Evolutionary conservation across 1,140 invertebrate species (phyloP).

Genomic region (Atta cephalotes): DNA sequence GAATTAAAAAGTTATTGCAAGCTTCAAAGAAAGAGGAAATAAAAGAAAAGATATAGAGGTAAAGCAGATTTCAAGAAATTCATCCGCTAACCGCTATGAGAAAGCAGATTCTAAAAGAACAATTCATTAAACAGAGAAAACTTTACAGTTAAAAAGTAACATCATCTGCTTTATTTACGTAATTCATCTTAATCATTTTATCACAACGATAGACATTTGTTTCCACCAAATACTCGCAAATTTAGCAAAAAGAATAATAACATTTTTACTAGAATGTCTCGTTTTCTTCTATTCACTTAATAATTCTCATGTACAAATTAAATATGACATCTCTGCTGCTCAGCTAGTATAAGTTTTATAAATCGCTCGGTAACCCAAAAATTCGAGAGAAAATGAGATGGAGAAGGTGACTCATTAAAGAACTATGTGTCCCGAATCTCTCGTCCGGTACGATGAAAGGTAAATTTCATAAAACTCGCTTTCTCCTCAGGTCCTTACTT

Average conservation of each 20-base stretch:
- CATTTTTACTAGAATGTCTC: neutral
- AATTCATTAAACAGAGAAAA: slow-evolving; percentile 23
- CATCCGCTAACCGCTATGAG: neutral
- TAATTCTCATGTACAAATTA: slow-evolving; percentile 35
- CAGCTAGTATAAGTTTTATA: slow-evolving; percentile 16
- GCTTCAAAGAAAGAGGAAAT: slow-evolving; percentile 51
- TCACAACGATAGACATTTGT: slow-evolving; percentile 33
- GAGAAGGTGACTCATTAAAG: slow-evolving; percentile 30
- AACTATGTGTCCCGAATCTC: slow-evolving; percentile 51
- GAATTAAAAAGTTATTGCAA: slow-evolving; percentile 75
- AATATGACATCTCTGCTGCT: neutral
- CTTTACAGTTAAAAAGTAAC: slow-evolving; percentile 8
- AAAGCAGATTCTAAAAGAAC: neutral
- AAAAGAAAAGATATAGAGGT: slow-evolving; percentile 46
- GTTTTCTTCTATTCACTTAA: neutral
- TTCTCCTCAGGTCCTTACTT: slow-evolving; percentile 44
- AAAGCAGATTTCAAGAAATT: slow-evolving; percentile 7
- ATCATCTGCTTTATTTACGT: slow-evolving; percentile 7
- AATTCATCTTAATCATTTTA: slow-evolving; percentile 73
- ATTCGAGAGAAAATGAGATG: slow-evolving; percentile 16
- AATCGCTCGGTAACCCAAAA: slow-evolving; percentile 3
- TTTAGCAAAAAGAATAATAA: slow-evolving; percentile 34
- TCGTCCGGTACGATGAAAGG: slow-evolving; percentile 65
- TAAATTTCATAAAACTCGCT: slow-evolving; percentile 77
- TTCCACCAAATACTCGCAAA: slow-evolving; percentile 54